These are phyloP conservation scores for Thripadectes ignobilis DNA, from an alignment of 2,797 vertebrate species.

Conservation along the genomic window DNA sequence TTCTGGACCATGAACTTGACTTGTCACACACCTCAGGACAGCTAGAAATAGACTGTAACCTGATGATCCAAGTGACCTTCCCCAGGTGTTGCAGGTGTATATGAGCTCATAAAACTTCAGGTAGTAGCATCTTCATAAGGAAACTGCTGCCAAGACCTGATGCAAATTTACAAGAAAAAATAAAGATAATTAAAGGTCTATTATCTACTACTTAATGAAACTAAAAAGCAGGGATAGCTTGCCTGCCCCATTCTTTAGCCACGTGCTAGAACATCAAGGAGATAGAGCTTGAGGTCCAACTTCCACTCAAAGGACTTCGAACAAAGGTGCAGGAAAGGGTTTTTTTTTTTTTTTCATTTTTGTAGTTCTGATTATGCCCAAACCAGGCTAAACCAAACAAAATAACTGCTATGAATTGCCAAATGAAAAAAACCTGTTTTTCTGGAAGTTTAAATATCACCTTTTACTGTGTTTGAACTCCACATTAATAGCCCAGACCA, in stretches of 20 bases:
- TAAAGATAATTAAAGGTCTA: background rate
- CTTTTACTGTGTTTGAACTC: background rate
- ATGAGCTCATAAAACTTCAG: background rate
- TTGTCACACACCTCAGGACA: background rate
- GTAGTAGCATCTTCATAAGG: background rate
- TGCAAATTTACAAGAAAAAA: background rate
- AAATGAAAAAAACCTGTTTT: rapidly evolving
- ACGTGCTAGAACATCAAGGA: background rate
- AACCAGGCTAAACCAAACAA: background rate
- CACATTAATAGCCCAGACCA: background rate
- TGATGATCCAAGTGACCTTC: background rate
- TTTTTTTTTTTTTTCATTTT: background rate
- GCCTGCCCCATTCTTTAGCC: rapidly evolving
- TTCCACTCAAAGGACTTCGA: background rate
- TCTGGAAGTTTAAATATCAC: rapidly evolving
- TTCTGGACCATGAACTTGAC: background rate
- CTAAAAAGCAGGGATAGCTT: background rate
- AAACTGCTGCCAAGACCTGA: background rate
- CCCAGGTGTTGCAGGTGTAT: background rate
- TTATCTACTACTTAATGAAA: background rate
- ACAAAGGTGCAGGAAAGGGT: background rate
- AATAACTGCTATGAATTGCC: background rate
- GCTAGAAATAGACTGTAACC: background rate
- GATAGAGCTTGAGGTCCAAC: background rate
- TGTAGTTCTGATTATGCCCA: background rate